Percentiles rank a stretch among this genome's conserved stretches.
Evolutionary conservation across 2,797 vertebrate species (phyloP).

Genomic region (Clarias laeviceps): DNA sequence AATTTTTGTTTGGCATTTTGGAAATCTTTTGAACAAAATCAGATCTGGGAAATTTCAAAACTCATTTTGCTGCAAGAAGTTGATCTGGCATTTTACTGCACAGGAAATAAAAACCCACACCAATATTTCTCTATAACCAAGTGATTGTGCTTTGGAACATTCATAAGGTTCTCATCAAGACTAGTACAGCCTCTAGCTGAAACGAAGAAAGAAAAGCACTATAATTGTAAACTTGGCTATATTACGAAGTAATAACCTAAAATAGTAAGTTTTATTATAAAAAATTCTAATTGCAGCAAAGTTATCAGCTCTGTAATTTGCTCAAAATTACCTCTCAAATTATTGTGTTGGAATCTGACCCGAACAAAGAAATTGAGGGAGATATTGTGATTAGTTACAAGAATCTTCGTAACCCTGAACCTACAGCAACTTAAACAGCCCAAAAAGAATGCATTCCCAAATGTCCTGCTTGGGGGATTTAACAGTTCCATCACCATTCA

Average conservation of each 20-base stretch:
- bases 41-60: background rate
- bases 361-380: background rate
- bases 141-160: conserved; percentile 7
- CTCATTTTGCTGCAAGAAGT: background rate
- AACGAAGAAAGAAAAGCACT: background rate
- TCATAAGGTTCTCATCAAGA: background rate
- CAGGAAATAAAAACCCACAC: background rate
- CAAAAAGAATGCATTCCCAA: conserved; percentile 22
- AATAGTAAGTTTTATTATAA: conserved; percentile 1
- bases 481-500: conserved; percentile 30
- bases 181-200: background rate
- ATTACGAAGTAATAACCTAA: background rate
- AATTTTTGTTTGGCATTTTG: background rate
- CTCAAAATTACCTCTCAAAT: background rate
- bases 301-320: background rate
- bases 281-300: background rate
- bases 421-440: conserved; percentile 31
- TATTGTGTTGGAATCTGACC: background rate
- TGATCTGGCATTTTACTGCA: background rate
- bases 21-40: background rate
- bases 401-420: background rate
- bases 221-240: background rate
- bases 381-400: background rate
- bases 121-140: background rate
- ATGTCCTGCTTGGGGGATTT: conserved; percentile 16